phyloP scores from a whole-genome alignment of 2,113 vertebrate species.

The Xiphias gladius region DNA sequence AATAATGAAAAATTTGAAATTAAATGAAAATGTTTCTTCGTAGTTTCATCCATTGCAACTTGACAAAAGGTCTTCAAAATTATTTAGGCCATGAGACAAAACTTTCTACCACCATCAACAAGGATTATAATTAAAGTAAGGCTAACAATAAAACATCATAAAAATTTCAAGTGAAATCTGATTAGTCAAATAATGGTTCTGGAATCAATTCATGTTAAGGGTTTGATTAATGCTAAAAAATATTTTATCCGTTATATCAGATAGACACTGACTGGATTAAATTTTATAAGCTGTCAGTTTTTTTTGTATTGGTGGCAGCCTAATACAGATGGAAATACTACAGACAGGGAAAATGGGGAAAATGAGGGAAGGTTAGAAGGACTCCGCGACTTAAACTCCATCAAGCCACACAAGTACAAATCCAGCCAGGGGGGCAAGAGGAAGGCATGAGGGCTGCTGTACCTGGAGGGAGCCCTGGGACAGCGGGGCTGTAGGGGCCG shows the following conservation, averaged over 20 bases:
- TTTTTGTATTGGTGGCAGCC: too few relatives aligned
- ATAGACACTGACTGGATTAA: too few relatives aligned
- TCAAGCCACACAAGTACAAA: conserved; percentile 89
- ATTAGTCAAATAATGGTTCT: too few relatives aligned
- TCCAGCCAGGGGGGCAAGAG: conserved; percentile 84
- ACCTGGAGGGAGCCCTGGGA: conserved; percentile 84
- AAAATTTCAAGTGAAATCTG: too few relatives aligned
- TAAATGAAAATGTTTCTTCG: too few relatives aligned
- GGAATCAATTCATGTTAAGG: not conserved
- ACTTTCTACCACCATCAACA: not conserved
- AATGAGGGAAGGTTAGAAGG: conserved; percentile 27
- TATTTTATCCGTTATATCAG: too few relatives aligned
- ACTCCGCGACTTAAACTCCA: conserved; percentile 89
- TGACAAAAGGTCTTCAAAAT: too few relatives aligned
- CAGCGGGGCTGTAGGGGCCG: conserved; percentile 80
- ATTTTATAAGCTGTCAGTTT: too few relatives aligned
- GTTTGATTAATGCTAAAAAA: not conserved
- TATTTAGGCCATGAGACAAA: too few relatives aligned
- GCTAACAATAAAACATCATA: too few relatives aligned
- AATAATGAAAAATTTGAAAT: too few relatives aligned
- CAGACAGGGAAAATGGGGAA: not conserved
- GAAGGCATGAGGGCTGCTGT: conserved; percentile 83
- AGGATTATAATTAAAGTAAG: not conserved
- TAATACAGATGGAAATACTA: not conserved
- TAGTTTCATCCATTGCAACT: too few relatives aligned